Evolutionary conservation across 2,113 vertebrate species (phyloP).

Genomic region (Ginglymostoma cirratum): DNA sequence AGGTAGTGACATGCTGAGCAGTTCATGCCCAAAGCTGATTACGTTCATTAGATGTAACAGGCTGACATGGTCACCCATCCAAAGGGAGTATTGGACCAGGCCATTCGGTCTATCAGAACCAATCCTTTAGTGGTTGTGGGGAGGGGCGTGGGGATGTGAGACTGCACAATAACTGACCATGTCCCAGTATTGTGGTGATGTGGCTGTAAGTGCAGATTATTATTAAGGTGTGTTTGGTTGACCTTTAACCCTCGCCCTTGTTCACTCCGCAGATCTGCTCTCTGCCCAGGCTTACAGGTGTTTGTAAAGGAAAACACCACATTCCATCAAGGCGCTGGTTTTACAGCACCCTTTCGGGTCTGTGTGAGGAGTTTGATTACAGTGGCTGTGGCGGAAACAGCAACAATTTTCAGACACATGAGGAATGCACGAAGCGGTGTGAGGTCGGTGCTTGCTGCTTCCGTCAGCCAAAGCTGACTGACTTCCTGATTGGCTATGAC

Average conservation of each 20-base stretch:
- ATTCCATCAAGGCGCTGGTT: slow-evolving; percentile 43
- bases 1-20: slow-evolving; percentile 41
- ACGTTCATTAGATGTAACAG: not conserved
- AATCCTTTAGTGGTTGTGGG: not conserved
- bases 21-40: not conserved
- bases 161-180: not conserved
- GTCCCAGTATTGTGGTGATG: not conserved
- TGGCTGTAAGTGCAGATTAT: not conserved
- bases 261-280: slow-evolving; percentile 44
- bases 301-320: slow-evolving; percentile 38
- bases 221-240: not conserved
- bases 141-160: not conserved
- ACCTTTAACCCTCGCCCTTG: slow-evolving; percentile 40
- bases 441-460: slow-evolving; percentile 49
- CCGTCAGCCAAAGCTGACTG: slow-evolving; percentile 39
- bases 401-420: slow-evolving; percentile 47
- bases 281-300: slow-evolving; percentile 43
- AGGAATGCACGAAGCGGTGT: slow-evolving; percentile 45
- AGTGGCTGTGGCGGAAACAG: slow-evolving; percentile 44
- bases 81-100: not conserved
- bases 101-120: not conserved
- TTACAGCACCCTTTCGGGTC: slow-evolving; percentile 43
- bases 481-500: slow-evolving; percentile 10
- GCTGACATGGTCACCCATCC: too few relatives aligned
- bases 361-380: slow-evolving; percentile 46